Evolutionary conservation across 2,113 vertebrate species (phyloP).

Genomic region (Lathamus discolor): DNA sequence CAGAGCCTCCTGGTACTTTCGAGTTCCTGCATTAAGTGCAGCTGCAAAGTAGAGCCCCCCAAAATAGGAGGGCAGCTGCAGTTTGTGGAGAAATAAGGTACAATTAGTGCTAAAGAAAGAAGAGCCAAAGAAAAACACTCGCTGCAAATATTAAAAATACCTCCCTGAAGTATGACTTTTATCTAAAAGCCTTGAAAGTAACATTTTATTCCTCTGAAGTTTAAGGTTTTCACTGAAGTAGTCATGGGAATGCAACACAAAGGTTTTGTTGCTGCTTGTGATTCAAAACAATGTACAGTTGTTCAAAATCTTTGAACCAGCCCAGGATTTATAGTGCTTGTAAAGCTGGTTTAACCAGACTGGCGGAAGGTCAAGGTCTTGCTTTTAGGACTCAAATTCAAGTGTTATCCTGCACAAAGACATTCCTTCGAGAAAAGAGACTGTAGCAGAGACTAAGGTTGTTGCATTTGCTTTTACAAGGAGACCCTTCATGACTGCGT

Average conservation of each 20-base stretch:
- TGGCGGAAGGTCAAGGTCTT: constrained; percentile 26
- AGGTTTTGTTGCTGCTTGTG: neutral
- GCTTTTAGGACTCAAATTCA: neutral
- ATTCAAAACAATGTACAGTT: neutral
- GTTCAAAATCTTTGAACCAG: neutral
- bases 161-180: neutral
- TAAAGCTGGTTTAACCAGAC: constrained; percentile 17
- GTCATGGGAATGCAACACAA: fast-evolving
- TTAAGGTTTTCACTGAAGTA: neutral
- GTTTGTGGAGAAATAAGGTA: neutral
- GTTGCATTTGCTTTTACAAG: neutral
- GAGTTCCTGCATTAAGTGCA: neutral
- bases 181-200: neutral
- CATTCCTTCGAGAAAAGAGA: neutral
- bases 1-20: neutral
- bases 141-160: neutral
- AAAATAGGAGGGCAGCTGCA: neutral
- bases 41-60: neutral
- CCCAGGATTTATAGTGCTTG: neutral
- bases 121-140: neutral
- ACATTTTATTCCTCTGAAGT: neutral
- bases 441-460: neutral
- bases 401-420: neutral
- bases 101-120: neutral
- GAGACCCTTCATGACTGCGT: neutral